phyloP scores from a whole-genome alignment of 2,888 invertebrate genomes.

The Drosophila atripex region DNA sequence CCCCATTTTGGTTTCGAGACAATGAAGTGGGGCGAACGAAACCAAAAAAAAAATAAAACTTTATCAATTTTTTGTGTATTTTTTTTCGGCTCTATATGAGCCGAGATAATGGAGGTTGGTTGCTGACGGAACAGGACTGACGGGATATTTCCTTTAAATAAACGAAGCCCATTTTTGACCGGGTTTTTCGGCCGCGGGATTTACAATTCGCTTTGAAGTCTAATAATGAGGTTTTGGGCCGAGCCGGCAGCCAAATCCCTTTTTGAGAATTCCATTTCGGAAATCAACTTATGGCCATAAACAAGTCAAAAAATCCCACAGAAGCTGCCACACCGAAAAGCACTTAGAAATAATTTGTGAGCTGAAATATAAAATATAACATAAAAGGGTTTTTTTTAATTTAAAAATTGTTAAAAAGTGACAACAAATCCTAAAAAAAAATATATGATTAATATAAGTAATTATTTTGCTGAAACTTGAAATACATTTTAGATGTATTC shows the following conservation, averaged over 20 bases:
- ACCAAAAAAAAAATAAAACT: slow-evolving; percentile 12
- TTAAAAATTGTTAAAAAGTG: not conserved
- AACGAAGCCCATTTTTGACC: slow-evolving; percentile 32
- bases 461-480: no score
- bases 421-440: no score
- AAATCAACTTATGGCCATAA: slow-evolving; percentile 77
- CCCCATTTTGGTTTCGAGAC: slow-evolving; percentile 25
- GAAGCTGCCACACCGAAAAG: slow-evolving; percentile 49
- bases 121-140: slow-evolving; percentile 5
- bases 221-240: slow-evolving; percentile 41
- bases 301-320: slow-evolving; percentile 65
- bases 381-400: no score
- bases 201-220: slow-evolving; percentile 45
- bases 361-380: not conserved
- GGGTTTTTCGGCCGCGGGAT: slow-evolving; percentile 31
- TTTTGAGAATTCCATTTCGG: slow-evolving; percentile 68
- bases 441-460: no score
- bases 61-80: slow-evolving; percentile 19
- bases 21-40: slow-evolving; percentile 25
- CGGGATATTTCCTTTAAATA: slow-evolving; percentile 41
- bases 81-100: slow-evolving; percentile 11
- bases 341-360: slow-evolving; percentile 8
- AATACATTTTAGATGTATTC: not conserved
- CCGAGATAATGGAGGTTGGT: slow-evolving; percentile 18
- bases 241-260: slow-evolving; percentile 42